Evolutionary conservation across 2,797 vertebrate genomes (phyloP), one percentile per base, ranked within the genome.

Genomic region (Erpetoichthys calabaricus): DNA sequence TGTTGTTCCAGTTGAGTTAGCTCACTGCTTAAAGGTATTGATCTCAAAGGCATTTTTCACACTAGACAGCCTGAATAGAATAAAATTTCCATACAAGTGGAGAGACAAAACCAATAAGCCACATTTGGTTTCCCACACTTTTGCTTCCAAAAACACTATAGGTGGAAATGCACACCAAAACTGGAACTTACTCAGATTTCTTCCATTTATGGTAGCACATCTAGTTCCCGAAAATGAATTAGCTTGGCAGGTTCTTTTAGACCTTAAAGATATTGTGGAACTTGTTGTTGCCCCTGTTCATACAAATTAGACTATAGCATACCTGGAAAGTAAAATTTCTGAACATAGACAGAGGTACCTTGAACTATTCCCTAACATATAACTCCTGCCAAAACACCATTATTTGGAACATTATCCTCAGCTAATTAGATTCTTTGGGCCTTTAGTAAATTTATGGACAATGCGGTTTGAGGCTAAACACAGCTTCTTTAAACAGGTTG

Each of bases 141-240:
- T 5, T 8, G 4, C 41, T 59, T 45, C 50, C 57, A 53, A 7
- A 3, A 57, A 47, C 9, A 57, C 56, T 25, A 47, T 5, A 56
- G 56, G 56, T 56, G 56, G 51, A n/a, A 66, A 63, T 42, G 56
- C 56, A 3, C 57, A 63, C 56, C 57, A 65, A 45, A 64, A 67
- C 42, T 62, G 60, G 56, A 44, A 49, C 53, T 44, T 57, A 43
- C 42, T 58, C 53, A 57, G 56, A 62, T 53, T 62, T 42, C 42
- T 65, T 7, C 66, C 61, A 43, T 67, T 67, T 62, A 60, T 70
- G 45, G 55, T 65, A 25, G 64, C 57, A 42, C 44, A 51, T n/a
- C 41, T 53, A 52, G 49, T 67, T 50, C 58, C 67, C 52, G 56
- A 62, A 45, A 1, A 61, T 56, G 65, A 64, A 45, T 56, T 54